Base-by-base conservation (phyloP, 2,113 vertebrate species). In the Mugil cephalus region DNA sequence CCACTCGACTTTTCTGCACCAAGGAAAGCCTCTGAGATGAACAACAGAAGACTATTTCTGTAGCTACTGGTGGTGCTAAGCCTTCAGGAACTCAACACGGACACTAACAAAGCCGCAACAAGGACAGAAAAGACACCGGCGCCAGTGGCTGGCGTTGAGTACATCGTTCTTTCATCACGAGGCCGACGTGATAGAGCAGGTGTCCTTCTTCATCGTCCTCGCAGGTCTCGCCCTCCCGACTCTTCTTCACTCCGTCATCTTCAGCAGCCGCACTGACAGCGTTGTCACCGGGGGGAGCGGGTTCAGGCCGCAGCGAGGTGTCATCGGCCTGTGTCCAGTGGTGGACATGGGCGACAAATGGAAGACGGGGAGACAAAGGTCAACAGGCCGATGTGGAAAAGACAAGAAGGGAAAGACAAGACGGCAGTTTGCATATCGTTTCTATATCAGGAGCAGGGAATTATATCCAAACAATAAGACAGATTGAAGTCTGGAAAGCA, bases 121-220 rank as follows among this genome's bases (percentile, higher is more conserved):
- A 83, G 83, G 93, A 94, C 92, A 93, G 82, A 75, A 59, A 64
- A 74, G 24, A 70, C 21, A 46, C 19, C 19, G 75, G 63, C 83
- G 60, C 69, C 8, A 80, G 84, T 80, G 60, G 47, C 59, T 38
- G 64, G 53, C 85, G 89, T 88, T 93, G 87, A 92, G 79, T 96
- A 97, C 95, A 97, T 96, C 95, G 95, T 91, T 93, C 91, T 93
- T 94, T 96, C 91, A 97, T 93, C 91, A 96, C 74, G 48, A 98
- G 95, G 95, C 98, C 97, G 82, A 88, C 92, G 91, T 96, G 94
- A 94, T 94, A 97, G 90, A 95, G 83, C 95, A 98, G 94, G 92
- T 96, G 95, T 91, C 96, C 97, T 91, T 97, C 96, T 87, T 96
- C 96, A 89, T 97, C 55, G 86, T 95, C 92, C 89, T 96, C 94